Conservation (phyloP, 2,797 vertebrate species). For the Manis javanica region DNA sequence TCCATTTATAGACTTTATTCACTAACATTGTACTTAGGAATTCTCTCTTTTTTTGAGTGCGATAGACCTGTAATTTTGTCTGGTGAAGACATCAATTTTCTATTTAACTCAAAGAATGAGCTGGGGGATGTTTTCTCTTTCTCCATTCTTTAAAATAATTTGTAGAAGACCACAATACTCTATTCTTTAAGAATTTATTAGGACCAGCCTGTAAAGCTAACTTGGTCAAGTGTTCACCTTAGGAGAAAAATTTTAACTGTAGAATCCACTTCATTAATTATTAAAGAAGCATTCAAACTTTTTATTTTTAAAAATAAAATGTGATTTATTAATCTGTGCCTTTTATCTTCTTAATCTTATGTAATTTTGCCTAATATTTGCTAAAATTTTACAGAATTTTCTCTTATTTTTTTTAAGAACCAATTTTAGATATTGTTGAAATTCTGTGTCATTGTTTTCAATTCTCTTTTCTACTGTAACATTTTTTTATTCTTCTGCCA, state of each 20-base stretch:
- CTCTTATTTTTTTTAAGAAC: background rate
- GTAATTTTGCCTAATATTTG: background rate
- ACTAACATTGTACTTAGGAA: background rate
- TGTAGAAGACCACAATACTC: background rate
- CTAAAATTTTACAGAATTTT: background rate
- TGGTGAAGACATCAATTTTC: background rate
- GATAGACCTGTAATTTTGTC: background rate
- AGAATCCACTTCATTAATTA: background rate
- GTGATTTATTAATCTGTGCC: background rate
- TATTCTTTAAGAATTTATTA: background rate
- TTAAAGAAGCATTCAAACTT: background rate
- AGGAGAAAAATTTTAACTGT: background rate
- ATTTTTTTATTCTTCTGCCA: background rate
- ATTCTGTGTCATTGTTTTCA: background rate
- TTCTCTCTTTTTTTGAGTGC: background rate
- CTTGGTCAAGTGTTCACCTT: background rate
- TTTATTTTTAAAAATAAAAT: background rate
- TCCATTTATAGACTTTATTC: background rate
- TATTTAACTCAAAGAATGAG: background rate
- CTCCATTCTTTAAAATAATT: background rate
- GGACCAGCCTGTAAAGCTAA: background rate
- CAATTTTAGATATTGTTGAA: background rate
- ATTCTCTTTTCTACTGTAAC: background rate
- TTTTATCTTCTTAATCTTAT: background rate
- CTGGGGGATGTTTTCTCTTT: background rate